Percentiles rank a stretch among this genome's conserved stretches.
Conservation (phyloP, 2,797 vertebrate species). For the Dipus sagitta region DNA sequence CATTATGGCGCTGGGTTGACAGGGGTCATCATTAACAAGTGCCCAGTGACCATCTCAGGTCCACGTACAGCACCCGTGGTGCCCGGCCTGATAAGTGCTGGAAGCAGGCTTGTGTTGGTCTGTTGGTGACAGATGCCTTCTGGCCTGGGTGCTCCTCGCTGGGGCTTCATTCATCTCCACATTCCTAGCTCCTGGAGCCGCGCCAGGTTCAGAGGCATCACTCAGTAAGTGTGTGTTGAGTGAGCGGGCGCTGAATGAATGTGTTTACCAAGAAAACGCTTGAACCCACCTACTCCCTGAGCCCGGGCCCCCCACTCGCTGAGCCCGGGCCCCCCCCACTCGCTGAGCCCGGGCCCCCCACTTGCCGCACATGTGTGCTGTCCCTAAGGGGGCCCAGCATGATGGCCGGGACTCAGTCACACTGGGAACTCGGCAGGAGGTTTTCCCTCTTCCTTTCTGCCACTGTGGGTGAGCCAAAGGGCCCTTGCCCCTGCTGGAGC, state of each 20-base stretch:
- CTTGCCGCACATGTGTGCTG: background rate
- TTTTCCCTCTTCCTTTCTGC: background rate
- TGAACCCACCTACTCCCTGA: background rate
- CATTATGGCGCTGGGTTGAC: background rate
- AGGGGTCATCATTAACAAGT: background rate
- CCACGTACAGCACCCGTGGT: background rate
- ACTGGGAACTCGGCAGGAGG: background rate
- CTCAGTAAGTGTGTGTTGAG: background rate
- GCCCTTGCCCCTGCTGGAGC: background rate
- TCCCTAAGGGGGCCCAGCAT: background rate
- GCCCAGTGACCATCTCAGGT: background rate
- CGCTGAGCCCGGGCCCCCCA: background rate
- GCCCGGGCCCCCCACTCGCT: background rate
- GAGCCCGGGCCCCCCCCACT: background rate
- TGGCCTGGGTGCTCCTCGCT: background rate
- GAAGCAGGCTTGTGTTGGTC: background rate
- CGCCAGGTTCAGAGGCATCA: background rate
- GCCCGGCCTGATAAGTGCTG: background rate
- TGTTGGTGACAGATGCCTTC: background rate
- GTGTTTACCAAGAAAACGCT: constrained; percentile 45
- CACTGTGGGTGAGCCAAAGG: background rate
- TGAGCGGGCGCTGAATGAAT: background rate
- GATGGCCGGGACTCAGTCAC: background rate
- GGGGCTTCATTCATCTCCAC: background rate
- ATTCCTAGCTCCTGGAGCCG: background rate